Evolutionary conservation across 2,797 vertebrate genomes (phyloP), one percentile per base, ranked within the genome.

Genomic region (Otolemur crassicaudatus): DNA sequence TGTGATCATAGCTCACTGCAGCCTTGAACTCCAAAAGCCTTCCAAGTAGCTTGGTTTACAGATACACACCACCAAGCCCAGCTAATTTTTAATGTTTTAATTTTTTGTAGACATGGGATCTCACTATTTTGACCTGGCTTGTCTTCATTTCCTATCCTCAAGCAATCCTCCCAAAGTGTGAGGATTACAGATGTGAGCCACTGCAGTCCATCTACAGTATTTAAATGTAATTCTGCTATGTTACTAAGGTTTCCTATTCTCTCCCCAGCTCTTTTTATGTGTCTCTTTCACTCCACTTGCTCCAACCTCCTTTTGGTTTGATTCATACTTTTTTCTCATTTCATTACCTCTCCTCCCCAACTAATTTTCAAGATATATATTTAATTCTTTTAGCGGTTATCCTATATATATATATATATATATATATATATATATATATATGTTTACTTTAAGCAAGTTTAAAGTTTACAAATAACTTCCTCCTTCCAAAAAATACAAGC

Each of bases 371-470:
- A 85, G 16, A 72, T 67, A 56, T 37, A 43, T 58, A 58, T 88
- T 95, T 81, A 60, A 70, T 87, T 49, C 4, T 70, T 60, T 87
- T 84, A 58, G 70, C 84, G 46, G 29, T 90, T 67, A 94, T 29
- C n/a, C 49, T 80, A 69, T 87, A 16, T 53, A 13, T 46, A 37
- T 37, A 40, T 40, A 40, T 40, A 84, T 61, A 14, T 76, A 8
- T 79, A n/a, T n/a, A n/a, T 87, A 16, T 53, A 13, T 46, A 37
- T 37, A 40, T 40, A 40, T 40, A 84, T 61, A 14, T 76, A 8
- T 79, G n/a, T 85, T 85, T 90, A 63, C 79, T 80, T 70, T 77
- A 40, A 84, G 49, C 58, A 90, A 89, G 11, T 56, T 90, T 87
- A 79, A 82, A 86, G 37, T 63, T 91, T 91, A 79, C 65, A 2